A percentile compares a stretch with the other conserved stretches of the same genome.
Evolutionary conservation across 1,140 invertebrate species (phyloP).

Genomic region (Ostrea denselamellosa): DNA sequence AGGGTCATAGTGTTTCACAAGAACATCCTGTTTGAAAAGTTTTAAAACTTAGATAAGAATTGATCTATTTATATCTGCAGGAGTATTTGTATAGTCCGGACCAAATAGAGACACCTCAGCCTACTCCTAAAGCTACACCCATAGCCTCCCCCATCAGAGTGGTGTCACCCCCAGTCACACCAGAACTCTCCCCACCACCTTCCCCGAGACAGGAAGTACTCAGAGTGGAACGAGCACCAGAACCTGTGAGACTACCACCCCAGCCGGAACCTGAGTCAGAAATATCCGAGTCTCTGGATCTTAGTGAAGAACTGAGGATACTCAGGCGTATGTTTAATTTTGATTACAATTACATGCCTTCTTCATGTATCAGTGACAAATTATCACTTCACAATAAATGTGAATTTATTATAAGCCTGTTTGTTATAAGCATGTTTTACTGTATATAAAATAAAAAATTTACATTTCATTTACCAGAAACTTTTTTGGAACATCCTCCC

Average conservation of each 20-base stretch:
- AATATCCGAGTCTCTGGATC: slow-evolving; percentile 67
- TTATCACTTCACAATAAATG: too few relatives aligned
- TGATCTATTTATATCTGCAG: slow-evolving; percentile 38
- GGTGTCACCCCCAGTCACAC: slow-evolving; percentile 59
- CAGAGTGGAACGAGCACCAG: slow-evolving; percentile 46
- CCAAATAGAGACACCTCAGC: slow-evolving; percentile 68
- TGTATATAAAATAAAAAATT: neutral
- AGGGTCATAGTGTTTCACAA: too few relatives aligned
- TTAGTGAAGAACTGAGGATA: slow-evolving; percentile 68
- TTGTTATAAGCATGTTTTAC: too few relatives aligned
- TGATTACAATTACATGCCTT: too few relatives aligned
- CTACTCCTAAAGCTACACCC: slow-evolving; percentile 70
- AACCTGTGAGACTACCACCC: slow-evolving; percentile 37
- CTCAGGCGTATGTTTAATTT: slow-evolving; percentile 60
- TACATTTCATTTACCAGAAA: neutral
- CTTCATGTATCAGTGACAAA: too few relatives aligned
- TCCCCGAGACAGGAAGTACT: slow-evolving; percentile 49
- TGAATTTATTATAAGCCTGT: too few relatives aligned
- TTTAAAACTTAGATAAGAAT: neutral
- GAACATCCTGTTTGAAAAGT: neutral
- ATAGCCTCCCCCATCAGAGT: slow-evolving; percentile 58
- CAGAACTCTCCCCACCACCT: slow-evolving; percentile 59
- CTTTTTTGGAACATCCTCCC: neutral
- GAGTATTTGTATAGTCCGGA: slow-evolving; percentile 44
- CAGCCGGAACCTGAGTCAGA: slow-evolving; percentile 68